A percentile compares a stretch with the other conserved stretches of the same genome.
Conservation (phyloP, 2,888 invertebrate genomes). For the Chironomus tentans region DNA sequence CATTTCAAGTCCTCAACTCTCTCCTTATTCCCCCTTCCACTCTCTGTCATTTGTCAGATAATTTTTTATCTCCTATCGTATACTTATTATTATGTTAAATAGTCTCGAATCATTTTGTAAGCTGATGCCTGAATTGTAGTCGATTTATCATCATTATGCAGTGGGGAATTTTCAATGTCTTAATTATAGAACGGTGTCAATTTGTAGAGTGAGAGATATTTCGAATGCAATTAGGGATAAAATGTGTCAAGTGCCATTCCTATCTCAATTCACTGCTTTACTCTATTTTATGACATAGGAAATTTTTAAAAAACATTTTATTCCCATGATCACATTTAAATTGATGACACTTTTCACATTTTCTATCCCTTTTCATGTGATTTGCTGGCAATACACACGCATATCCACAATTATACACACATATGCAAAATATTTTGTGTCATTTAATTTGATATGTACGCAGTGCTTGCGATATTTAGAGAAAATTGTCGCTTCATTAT, state of each 20-base stretch:
- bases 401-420: too few relatives aligned
- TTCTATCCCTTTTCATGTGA: too few relatives aligned
- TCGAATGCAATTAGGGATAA: background rate
- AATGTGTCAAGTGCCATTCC: background rate
- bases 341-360: background rate
- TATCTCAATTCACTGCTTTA: background rate
- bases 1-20: background rate
- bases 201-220: background rate
- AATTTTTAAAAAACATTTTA: background rate
- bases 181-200: background rate
- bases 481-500: too few relatives aligned
- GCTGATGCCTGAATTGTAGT: background rate
- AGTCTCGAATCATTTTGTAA: background rate
- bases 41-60: too few relatives aligned
- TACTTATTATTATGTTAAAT: too few relatives aligned
- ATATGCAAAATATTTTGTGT: too few relatives aligned
- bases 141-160: background rate
- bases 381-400: too few relatives aligned
- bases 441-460: too few relatives aligned
- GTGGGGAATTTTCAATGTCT: background rate
- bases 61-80: too few relatives aligned
- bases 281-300: background rate
- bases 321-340: background rate
- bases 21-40: background rate
- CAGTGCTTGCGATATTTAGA: too few relatives aligned